Base-by-base conservation (phyloP, 2,888 invertebrate genomes). In the Synergus laeviventris region DNA sequence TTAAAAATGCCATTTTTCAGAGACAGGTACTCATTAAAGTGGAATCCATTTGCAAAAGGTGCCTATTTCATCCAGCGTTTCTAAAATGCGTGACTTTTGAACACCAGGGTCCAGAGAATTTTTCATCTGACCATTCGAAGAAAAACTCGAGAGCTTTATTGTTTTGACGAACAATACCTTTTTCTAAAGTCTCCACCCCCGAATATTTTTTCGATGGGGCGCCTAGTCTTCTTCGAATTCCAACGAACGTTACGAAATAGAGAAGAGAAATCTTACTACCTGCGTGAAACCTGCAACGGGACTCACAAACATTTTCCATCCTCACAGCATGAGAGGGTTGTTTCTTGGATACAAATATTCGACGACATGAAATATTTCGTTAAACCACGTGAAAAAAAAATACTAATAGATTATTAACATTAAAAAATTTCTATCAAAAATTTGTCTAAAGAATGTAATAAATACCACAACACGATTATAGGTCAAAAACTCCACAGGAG, bases 111-210 rank as follows among this genome's bases (percentile, higher is more conserved):
- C 36, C 2, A 18, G 21, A 64, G 21, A 38, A 18, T 62, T 62
- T n/a, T 9, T 62, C 38, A n/a, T 39, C 39, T 39, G 9, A 16
- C 8, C 36, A 38, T n/a, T 18, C 3, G 18, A 62, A 62, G 9
- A 39, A 38, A 62, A 61, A 61, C 61, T 61, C 36, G 12, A 31
- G 24, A 62, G 18, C 18, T 38, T 9, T 18, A 38, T 62, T 62
- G 62, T 62, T 62, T 61, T 61, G 61, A 61, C 16, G 31, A 36
- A 36, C 31, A 36, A 16, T 61, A 14, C 61, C n/a, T 61, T 61
- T 62, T 62, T 62, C 36, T 12, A 1, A 18, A 62, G 39, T 18
- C 38, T 39, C 38, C 18, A 39, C 62, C 39, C 39, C 1, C 9
- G 62, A 62, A 62, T 62, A 62, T 62, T 62, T 62, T 62, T n/a